A percentile compares a stretch with the other conserved stretches of the same genome.
These are phyloP conservation scores for Probosciger aterrimus DNA, from an alignment of 2,113 vertebrate species.

Conservation along the genomic window DNA sequence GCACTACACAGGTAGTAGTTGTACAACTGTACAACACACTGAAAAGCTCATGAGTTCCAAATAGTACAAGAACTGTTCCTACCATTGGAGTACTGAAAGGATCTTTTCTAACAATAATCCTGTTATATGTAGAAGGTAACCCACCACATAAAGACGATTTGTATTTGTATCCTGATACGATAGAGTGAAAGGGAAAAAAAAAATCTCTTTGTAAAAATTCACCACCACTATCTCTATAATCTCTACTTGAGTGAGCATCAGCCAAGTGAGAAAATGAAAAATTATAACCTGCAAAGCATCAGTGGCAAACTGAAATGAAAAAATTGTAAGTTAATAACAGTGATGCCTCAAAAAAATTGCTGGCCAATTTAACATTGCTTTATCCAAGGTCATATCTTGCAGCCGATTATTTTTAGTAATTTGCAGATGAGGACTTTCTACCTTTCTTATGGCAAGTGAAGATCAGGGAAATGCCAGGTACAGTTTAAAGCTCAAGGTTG, in stretches of 20 bases:
- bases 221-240: slow-evolving; percentile 80
- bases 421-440: slow-evolving; percentile 68
- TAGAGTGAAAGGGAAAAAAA: slow-evolving; percentile 53
- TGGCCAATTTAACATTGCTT: slow-evolving; percentile 83
- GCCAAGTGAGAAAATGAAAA: slow-evolving; percentile 86
- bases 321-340: slow-evolving; percentile 85
- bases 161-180: slow-evolving; percentile 30
- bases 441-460: slow-evolving; percentile 38
- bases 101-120: not conserved
- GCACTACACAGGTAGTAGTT: rapidly evolving
- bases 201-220: slow-evolving; percentile 76
- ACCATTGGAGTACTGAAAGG: not conserved
- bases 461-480: slow-evolving; percentile 47
- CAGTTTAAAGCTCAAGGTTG: slow-evolving; percentile 61
- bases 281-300: slow-evolving; percentile 89
- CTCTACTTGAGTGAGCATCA: slow-evolving; percentile 82
- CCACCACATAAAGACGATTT: not conserved
- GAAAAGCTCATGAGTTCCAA: not conserved
- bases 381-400: slow-evolving; percentile 83
- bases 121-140: not conserved
- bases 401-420: slow-evolving; percentile 77
- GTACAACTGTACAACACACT: not conserved
- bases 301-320: slow-evolving; percentile 86
- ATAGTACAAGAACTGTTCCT: not conserved
- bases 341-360: slow-evolving; percentile 75